These are phyloP conservation scores for Sitta carolinensis DNA, from an alignment of 2,797 vertebrate species.

Conservation along the genomic window DNA sequence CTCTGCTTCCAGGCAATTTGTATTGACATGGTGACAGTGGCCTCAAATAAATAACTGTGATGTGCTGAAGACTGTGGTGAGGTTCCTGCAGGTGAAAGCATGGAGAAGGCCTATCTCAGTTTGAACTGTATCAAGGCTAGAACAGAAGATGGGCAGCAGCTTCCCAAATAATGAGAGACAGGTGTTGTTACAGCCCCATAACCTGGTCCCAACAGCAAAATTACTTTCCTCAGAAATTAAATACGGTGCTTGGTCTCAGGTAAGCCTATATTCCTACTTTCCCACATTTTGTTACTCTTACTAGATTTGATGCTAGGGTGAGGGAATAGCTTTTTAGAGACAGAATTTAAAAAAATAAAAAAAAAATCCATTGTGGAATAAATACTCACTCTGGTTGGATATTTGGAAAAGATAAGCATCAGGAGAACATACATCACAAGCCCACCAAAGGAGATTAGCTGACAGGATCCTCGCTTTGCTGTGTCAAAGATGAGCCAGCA, in stretches of 20 bases:
- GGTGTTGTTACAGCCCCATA: neutral
- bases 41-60: neutral
- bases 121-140: neutral
- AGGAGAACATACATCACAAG: conserved; percentile 79
- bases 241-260: neutral
- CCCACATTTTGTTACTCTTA: neutral
- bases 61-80: neutral
- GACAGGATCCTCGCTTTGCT: conserved; percentile 73
- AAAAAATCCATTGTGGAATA: neutral
- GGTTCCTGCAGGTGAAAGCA: neutral
- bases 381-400: conserved; percentile 82
- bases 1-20: neutral
- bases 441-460: conserved; percentile 85
- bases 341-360: neutral
- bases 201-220: neutral
- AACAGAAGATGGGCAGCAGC: neutral
- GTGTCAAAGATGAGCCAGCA: conserved; percentile 85
- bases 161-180: neutral
- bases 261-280: neutral
- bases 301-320: neutral
- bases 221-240: neutral
- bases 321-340: neutral
- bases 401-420: conserved; percentile 85
- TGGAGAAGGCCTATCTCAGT: neutral
- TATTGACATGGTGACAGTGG: neutral